phyloP scores from a whole-genome alignment of 2,888 invertebrate species.

The Drosophila rubida region DNA sequence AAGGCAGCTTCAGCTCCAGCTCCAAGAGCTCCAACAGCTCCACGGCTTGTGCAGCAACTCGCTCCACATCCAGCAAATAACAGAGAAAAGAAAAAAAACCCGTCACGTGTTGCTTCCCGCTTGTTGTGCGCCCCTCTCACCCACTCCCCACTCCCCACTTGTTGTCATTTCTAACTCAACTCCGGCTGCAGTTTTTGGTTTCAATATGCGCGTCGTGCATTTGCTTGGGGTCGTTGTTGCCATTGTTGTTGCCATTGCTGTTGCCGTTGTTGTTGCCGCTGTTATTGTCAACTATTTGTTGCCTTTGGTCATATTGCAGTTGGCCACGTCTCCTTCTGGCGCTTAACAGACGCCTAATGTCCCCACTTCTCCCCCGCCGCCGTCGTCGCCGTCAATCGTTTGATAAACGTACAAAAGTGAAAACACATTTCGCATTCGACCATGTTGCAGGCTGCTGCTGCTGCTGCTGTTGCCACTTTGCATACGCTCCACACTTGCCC shows the following conservation, averaged over 20 bases:
- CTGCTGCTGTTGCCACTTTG: slow-evolving; percentile 51
- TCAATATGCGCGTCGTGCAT: slow-evolving; percentile 78
- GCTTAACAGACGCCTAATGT: slow-evolving; percentile 40
- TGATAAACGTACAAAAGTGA: slow-evolving; percentile 75
- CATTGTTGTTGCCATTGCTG: slow-evolving; percentile 42
- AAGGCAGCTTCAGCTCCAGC: slow-evolving; percentile 27
- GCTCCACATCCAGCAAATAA: slow-evolving; percentile 51
- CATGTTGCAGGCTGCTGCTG: slow-evolving; percentile 26
- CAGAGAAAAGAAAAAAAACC: slow-evolving; percentile 43
- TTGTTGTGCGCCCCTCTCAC: neutral
- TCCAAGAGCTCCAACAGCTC: slow-evolving; percentile 27
- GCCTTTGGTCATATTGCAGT: slow-evolving; percentile 74
- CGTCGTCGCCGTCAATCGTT: slow-evolving; percentile 31
- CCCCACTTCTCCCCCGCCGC: neutral
- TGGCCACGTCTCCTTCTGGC: slow-evolving; percentile 59
- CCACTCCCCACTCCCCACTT: neutral
- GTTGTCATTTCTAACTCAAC: slow-evolving; percentile 26
- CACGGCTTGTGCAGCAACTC: slow-evolving; percentile 21
- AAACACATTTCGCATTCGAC: slow-evolving; percentile 71
- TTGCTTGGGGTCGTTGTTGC: slow-evolving; percentile 53
- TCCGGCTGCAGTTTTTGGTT: slow-evolving; percentile 70
- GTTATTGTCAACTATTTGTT: slow-evolving; percentile 76
- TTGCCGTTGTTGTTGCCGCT: slow-evolving; percentile 49
- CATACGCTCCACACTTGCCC: slow-evolving; percentile 34
- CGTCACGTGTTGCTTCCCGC: slow-evolving; percentile 56